Evolutionary conservation across 2,797 vertebrate species (phyloP).

Genomic region (Acrocephalus scirpaceus): DNA sequence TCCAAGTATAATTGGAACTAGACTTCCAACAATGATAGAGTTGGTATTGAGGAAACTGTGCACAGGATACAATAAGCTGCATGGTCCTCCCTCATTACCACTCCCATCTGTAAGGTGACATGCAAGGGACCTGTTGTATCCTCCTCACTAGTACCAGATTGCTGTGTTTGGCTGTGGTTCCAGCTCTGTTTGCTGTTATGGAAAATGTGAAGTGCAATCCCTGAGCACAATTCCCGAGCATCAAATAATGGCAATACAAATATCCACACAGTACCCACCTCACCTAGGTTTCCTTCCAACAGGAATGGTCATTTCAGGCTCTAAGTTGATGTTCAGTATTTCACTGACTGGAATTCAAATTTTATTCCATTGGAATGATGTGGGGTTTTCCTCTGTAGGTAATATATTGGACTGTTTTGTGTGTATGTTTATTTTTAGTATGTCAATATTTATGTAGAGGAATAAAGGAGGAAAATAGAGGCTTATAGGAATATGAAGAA

Average conservation of each 20-base stretch:
- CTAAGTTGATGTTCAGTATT: not conserved
- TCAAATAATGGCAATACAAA: accelerated
- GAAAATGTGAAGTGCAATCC: not conserved
- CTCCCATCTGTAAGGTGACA: not conserved
- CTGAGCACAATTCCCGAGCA: not conserved
- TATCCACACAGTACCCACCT: not conserved
- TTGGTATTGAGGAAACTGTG: not conserved
- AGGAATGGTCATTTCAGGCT: not conserved
- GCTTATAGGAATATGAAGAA: not conserved
- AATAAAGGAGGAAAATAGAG: not conserved
- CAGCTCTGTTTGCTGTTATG: not conserved
- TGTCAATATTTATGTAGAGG: not conserved
- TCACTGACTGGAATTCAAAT: not conserved
- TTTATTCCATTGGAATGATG: not conserved
- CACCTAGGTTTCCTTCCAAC: not conserved
- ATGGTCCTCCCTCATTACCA: not conserved
- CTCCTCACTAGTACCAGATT: not conserved
- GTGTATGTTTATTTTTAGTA: not conserved
- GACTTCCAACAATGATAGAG: not conserved
- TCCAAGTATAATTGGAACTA: not conserved
- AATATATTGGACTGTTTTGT: not conserved
- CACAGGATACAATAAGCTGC: not conserved
- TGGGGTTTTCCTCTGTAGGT: accelerated
- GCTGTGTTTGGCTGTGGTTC: not conserved
- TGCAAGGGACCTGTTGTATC: not conserved